These are phyloP conservation scores for Babylonia areolata DNA, from an alignment of 1,140 invertebrate species.

Conservation along the genomic window DNA sequence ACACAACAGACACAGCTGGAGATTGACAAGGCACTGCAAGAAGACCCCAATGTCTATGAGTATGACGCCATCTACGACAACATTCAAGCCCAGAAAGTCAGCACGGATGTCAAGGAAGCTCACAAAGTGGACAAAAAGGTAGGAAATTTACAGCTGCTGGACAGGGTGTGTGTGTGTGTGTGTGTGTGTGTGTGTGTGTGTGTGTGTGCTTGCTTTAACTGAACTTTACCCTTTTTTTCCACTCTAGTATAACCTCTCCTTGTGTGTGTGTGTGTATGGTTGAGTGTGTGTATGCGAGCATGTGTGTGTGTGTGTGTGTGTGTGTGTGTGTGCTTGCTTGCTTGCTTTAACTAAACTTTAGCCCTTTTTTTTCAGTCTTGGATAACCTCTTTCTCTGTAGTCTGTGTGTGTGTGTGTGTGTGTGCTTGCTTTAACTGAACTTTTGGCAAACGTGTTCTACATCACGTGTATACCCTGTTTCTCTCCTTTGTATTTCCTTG, in stretches of 20 bases:
- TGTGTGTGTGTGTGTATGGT: not conserved
- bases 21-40: constrained; percentile 84
- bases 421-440: no score
- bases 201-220: no score
- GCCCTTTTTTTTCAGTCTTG: no score
- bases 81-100: constrained; percentile 83
- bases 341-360: no score
- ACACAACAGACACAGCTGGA: constrained; percentile 76
- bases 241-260: not conserved
- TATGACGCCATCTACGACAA: constrained; percentile 97
- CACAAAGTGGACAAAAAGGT: constrained; percentile 59
- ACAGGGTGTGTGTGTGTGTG: not conserved
- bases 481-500: no score
- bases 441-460: no score
- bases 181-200: not conserved
- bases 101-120: constrained; percentile 72
- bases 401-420: no score
- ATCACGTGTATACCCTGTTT: no score
- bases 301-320: not conserved
- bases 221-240: no score
- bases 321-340: not conserved
- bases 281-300: not conserved
- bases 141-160: not conserved
- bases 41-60: constrained; percentile 94
- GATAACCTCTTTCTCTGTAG: no score